Evolutionary conservation across 2,888 invertebrate species (phyloP).

Genomic region (Epirrhoe alternata): DNA sequence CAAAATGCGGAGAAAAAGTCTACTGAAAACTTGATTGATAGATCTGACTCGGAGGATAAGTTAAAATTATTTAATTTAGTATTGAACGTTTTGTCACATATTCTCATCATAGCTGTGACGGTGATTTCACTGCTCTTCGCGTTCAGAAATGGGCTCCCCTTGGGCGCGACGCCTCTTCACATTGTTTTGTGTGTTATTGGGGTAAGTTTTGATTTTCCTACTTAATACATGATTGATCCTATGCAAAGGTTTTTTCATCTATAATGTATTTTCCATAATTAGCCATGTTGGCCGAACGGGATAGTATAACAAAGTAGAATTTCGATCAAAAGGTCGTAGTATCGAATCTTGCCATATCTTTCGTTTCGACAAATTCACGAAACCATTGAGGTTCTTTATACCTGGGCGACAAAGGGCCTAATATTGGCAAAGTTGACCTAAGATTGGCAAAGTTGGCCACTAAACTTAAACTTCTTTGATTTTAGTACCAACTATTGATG

Average conservation of each 20-base stretch:
- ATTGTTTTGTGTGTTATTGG: constrained; percentile 71
- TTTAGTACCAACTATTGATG: constrained; percentile 75
- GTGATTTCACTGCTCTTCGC: constrained; percentile 57
- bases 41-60: constrained; percentile 46
- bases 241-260: background rate
- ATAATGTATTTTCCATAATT: no score
- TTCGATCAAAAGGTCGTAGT: no score
- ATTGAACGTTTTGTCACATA: constrained; percentile 62
- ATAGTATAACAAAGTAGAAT: no score
- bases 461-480: constrained; percentile 21
- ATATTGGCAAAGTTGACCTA: no score
- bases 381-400: no score
- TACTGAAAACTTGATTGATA: constrained; percentile 23
- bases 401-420: no score
- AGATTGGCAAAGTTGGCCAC: no score
- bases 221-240: background rate
- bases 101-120: constrained; percentile 66
- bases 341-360: no score
- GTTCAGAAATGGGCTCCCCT: constrained; percentile 56
- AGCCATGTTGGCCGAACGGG: no score
- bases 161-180: constrained; percentile 59
- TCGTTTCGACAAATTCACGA: no score
- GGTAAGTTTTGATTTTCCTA: constrained; percentile 54
- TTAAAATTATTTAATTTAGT: constrained; percentile 60
- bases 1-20: constrained; percentile 27